Conservation (phyloP, 2,888 invertebrate genomes). For the Chrysomela aeneicollis region DNA sequence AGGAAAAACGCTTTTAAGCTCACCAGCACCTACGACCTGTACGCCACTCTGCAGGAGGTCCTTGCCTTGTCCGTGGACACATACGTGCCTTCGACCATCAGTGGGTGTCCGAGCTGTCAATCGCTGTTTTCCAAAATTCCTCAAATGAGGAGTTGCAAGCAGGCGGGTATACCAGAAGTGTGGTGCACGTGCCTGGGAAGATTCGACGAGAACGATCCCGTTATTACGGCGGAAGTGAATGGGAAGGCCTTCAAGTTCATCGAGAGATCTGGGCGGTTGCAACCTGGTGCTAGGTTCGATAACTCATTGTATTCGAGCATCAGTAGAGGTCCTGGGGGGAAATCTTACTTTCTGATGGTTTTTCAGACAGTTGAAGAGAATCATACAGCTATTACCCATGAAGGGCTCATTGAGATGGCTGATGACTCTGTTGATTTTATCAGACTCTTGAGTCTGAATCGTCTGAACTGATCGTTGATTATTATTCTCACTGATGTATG, state of each 20-base stretch:
- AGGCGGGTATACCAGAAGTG: slow-evolving; percentile 61
- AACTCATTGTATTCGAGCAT: slow-evolving; percentile 27
- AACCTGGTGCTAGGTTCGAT: background rate
- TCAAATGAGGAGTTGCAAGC: slow-evolving; percentile 70
- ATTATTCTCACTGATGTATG: no score
- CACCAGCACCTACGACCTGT: slow-evolving; percentile 79
- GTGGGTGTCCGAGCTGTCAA: slow-evolving; percentile 72
- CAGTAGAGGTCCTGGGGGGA: slow-evolving; percentile 12
- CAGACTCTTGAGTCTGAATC: background rate
- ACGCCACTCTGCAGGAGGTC: slow-evolving; percentile 75
- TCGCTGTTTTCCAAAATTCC: slow-evolving; percentile 69
- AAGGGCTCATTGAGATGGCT: background rate
- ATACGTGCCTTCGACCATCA: slow-evolving; percentile 54
- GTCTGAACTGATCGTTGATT: background rate
- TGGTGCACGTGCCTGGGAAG: slow-evolving; percentile 39
- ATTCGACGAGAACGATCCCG: slow-evolving; percentile 24
- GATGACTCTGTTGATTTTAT: background rate
- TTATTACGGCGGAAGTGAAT: slow-evolving; percentile 14
- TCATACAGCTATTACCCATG: slow-evolving; percentile 9
- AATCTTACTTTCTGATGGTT: slow-evolving; percentile 28
- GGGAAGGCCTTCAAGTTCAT: slow-evolving; percentile 21
- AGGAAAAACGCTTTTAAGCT: slow-evolving; percentile 71
- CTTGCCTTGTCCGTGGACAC: slow-evolving; percentile 63
- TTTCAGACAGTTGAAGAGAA: slow-evolving; percentile 14
- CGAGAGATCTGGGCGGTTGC: background rate